Conservation (phyloP, 2,113 vertebrate species). For the Plecturocebus donacophilus region DNA sequence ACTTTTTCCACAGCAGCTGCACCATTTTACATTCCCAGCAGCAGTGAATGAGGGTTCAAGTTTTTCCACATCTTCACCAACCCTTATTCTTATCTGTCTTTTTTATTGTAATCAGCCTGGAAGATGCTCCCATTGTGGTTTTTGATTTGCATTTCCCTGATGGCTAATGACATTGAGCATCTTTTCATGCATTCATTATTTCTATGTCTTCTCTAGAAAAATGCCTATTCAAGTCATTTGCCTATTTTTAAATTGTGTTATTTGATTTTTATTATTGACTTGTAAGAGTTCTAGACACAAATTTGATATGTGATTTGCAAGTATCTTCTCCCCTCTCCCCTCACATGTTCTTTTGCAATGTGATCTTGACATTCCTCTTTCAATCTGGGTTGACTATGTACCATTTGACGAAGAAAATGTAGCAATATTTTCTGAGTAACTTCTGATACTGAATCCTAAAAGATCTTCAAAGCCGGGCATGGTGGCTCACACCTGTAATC, state of each 20-base stretch:
- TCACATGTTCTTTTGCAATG: neutral
- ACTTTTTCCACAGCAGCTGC: neutral
- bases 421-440: neutral
- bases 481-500: no score
- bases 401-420: neutral
- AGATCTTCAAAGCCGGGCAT: neutral
- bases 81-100: neutral
- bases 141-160: conserved; percentile 12
- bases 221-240: neutral
- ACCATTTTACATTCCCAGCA: neutral
- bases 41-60: neutral
- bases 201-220: neutral
- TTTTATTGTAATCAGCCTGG: neutral
- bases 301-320: neutral
- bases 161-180: neutral
- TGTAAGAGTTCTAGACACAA: neutral
- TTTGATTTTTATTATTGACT: neutral
- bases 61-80: neutral
- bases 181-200: conserved; percentile 4
- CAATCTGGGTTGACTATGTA: neutral
- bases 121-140: neutral
- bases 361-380: neutral
- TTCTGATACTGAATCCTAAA: neutral
- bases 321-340: neutral
- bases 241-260: neutral